Evolutionary conservation across 1,140 invertebrate genomes (phyloP).

Genomic region (Drosophila elegans): DNA sequence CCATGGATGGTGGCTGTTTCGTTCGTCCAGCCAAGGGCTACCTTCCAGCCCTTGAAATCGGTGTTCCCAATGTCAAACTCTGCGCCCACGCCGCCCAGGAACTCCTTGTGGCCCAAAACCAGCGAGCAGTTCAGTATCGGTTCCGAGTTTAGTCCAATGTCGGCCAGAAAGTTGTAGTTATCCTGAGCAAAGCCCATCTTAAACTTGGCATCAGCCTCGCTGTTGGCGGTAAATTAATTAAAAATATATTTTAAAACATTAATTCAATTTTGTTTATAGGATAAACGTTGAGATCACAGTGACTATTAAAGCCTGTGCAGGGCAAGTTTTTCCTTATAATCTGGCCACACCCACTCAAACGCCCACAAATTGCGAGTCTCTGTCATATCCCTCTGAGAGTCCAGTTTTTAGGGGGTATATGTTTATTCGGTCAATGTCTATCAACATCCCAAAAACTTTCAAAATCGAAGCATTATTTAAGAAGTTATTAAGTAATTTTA

Average conservation of each 20-base stretch:
- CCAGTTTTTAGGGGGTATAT: no score
- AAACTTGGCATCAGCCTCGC: slow-evolving; percentile 43
- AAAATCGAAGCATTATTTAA: no score
- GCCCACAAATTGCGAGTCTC: no score
- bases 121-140: slow-evolving; percentile 31
- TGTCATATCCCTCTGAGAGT: no score
- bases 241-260: no score
- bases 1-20: slow-evolving; percentile 50
- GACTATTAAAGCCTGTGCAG: no score
- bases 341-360: no score
- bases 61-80: slow-evolving; percentile 10
- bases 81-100: slow-evolving; percentile 43
- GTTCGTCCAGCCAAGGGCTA: slow-evolving; percentile 57
- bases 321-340: no score
- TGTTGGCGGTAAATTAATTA: background rate
- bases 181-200: slow-evolving; percentile 52
- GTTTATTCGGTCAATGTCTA: no score
- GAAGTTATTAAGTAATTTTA: background rate
- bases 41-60: slow-evolving; percentile 12
- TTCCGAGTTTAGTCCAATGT: slow-evolving; percentile 20
- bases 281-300: no score
- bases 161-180: slow-evolving; percentile 33
- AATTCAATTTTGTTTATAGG: no score
- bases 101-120: slow-evolving; percentile 52
- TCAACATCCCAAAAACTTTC: no score